Conservation (phyloP, 2,113 vertebrate species). For the Coptodon rendalli region DNA sequence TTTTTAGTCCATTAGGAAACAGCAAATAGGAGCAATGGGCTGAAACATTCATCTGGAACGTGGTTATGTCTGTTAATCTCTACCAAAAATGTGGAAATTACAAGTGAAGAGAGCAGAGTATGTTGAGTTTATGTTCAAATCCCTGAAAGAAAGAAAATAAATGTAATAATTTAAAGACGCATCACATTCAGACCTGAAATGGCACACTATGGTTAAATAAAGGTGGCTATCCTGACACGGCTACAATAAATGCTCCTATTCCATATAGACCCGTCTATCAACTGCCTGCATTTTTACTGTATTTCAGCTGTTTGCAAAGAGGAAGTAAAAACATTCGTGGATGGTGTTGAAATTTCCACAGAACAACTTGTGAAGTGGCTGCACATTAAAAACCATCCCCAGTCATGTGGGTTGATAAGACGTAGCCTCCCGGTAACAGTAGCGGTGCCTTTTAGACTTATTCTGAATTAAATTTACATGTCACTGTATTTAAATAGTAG, state of each 20-base stretch:
- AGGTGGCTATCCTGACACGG: not conserved
- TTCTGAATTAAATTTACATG: not conserved
- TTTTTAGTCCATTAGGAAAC: not conserved
- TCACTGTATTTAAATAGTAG: not conserved
- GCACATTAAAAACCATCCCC: not conserved
- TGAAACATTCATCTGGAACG: not conserved
- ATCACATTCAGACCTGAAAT: not conserved
- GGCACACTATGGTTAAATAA: not conserved
- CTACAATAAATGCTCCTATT: not conserved
- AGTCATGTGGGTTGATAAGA: not conserved
- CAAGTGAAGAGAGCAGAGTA: not conserved
- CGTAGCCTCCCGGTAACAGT: not conserved
- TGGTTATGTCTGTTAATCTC: not conserved
- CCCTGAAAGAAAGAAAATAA: not conserved
- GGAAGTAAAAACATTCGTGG: not conserved
- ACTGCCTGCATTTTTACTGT: not conserved
- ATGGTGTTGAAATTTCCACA: not conserved
- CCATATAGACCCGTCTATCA: fast-evolving
- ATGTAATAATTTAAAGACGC: not conserved
- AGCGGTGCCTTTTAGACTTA: not conserved
- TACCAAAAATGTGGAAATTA: not conserved
- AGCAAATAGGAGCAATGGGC: not conserved
- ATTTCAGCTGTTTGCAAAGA: not conserved
- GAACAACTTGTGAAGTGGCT: not conserved
- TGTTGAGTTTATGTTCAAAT: not conserved